Conservation (phyloP, 1,140 invertebrate genomes). For the Bacillus rossius region DNA sequence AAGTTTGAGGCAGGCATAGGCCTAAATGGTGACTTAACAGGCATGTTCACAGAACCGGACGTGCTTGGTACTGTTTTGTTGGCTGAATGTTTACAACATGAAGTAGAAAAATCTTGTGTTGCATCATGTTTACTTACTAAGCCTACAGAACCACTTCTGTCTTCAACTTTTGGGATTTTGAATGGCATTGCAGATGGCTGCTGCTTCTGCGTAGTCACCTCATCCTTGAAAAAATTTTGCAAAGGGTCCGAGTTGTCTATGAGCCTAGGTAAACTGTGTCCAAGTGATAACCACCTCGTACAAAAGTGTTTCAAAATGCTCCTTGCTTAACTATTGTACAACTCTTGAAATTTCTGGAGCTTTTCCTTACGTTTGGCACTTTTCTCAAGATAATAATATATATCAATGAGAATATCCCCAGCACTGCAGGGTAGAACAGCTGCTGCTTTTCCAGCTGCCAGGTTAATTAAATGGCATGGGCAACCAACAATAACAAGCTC, state of each 20-base stretch:
- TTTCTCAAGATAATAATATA: neutral
- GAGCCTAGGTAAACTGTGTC: neutral
- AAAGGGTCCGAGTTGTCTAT: neutral
- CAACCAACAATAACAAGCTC: neutral
- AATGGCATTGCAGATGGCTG: neutral
- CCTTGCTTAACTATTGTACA: neutral
- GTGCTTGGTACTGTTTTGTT: too few species aligned
- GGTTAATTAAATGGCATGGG: neutral
- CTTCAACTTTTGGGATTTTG: constrained; percentile 1
- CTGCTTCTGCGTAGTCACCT: neutral
- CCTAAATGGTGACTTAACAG: too few species aligned
- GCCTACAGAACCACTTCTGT: too few species aligned
- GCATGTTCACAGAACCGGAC: too few species aligned
- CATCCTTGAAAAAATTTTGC: neutral
- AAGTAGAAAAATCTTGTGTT: too few species aligned
- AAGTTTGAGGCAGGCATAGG: too few species aligned
- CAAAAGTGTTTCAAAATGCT: neutral
- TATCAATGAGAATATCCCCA: neutral
- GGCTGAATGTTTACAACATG: too few species aligned
- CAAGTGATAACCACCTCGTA: neutral
- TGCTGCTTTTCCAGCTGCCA: neutral
- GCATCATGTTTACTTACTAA: too few species aligned
- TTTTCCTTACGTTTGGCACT: neutral
- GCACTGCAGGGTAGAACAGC: neutral
- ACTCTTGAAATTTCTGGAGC: constrained; percentile 2